Evolutionary conservation across 2,888 invertebrate genomes (phyloP).

Genomic region (Sphinx pinastri): DNA sequence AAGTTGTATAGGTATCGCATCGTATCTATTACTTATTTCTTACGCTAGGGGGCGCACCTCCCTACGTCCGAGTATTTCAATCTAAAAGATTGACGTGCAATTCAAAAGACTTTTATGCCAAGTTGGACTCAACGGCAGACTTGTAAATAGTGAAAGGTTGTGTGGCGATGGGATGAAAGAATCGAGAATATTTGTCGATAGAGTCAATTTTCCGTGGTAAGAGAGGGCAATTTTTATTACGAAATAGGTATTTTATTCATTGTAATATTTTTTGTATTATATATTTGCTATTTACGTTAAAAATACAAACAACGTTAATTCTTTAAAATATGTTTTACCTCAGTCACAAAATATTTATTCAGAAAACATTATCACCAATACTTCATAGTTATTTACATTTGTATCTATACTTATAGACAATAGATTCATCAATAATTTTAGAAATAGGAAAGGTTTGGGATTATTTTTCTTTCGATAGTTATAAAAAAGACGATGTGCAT

Average conservation of each 20-base stretch:
- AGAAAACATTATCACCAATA: slow-evolving; percentile 10
- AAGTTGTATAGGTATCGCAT: not conserved
- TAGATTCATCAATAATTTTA: slow-evolving; percentile 19
- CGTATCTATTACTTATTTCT: not conserved
- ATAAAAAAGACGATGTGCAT: not conserved
- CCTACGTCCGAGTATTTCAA: not conserved
- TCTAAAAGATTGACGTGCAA: slow-evolving; percentile 12
- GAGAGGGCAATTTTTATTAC: not conserved
- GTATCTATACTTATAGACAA: slow-evolving; percentile 44
- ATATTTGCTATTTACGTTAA: not conserved
- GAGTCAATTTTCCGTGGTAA: not conserved
- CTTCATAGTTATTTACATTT: slow-evolving; percentile 39
- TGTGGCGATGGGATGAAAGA: slow-evolving; percentile 5
- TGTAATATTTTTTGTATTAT: not conserved
- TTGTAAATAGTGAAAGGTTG: not conserved
- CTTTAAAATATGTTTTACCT: not conserved
- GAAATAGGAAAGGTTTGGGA: slow-evolving; percentile 12
- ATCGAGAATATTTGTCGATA: not conserved
- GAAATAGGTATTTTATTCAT: not conserved
- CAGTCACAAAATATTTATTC: too few relatives aligned
- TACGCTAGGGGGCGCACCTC: not conserved
- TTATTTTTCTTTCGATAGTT: not conserved
- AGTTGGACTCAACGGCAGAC: not conserved
- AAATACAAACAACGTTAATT: not conserved
- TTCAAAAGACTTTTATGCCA: slow-evolving; percentile 9